A percentile compares a stretch with the other conserved stretches of the same genome.
Evolutionary conservation across 2,888 invertebrate genomes (phyloP).

Genomic region (Pardosa pseudoannulata): DNA sequence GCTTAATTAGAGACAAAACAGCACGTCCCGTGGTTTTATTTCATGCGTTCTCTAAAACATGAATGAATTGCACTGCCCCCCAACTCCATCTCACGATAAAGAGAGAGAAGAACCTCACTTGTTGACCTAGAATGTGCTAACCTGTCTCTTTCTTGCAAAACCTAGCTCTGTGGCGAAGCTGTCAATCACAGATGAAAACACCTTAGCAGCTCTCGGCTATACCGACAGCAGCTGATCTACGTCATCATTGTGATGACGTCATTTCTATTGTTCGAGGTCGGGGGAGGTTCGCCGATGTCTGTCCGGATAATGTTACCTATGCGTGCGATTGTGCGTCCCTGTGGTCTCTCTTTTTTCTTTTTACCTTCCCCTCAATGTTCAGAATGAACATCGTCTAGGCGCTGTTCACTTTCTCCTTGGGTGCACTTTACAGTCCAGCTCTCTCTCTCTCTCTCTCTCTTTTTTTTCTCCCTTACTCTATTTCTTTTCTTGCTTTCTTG

Average conservation of each 20-base stretch:
- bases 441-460: not conserved
- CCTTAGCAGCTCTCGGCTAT: not conserved
- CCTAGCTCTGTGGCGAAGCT: not conserved
- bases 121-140: not conserved
- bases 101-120: not conserved
- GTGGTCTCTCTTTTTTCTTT: too few species aligned
- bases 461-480: not conserved
- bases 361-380: not conserved
- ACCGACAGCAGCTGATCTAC: slow-evolving; percentile 36
- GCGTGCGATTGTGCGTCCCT: slow-evolving; percentile 10
- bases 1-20: too few species aligned
- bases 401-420: slow-evolving; percentile 46
- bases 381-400: slow-evolving; percentile 10
- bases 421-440: not conserved
- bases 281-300: slow-evolving; percentile 12
- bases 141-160: not conserved
- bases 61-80: not conserved
- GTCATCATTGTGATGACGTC: slow-evolving; percentile 50
- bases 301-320: slow-evolving; percentile 40
- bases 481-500: not conserved
- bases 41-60: not conserved
- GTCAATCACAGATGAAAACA: not conserved
- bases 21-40: too few species aligned
- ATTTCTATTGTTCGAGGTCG: slow-evolving; percentile 32
- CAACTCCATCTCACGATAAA: too few species aligned